Evolutionary conservation across 2,797 vertebrate species (phyloP), one percentile per base, ranked within the genome.

Genomic region (Pampus argenteus): DNA sequence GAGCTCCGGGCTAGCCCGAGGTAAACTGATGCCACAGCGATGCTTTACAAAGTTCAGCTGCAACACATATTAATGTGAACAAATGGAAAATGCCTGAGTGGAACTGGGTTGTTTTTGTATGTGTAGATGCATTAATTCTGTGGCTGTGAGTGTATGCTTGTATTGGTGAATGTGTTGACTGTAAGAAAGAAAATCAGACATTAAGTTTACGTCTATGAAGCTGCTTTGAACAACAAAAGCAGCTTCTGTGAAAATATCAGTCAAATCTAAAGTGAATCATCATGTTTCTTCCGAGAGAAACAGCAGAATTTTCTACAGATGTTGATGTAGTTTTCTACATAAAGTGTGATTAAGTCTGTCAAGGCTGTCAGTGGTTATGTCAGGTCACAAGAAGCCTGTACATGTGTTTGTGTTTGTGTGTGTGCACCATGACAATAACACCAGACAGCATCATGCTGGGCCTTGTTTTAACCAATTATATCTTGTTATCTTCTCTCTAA

Each of bases 31-130:
- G 64, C 84, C 75, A 60, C 3, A 26, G 52, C 66, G 54, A 75
- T 36, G 9, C 74, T 62, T 72, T 31, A 57, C 76, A 73, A 76
- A 78, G 69, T 79, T 86, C 74, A 88, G 56, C 78, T 23, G 67
- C 56, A 67, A 72, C 63, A 22, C 54, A 51, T 65, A 64, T 52
- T 78, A 89, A 89, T 89, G 83, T 82, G 83, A 87, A 73, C 75
- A 83, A 77, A 40, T 55, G 47, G 48, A 74, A 76, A 71, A 47
- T 17, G 61, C 26, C 42, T 7, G 3, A 63, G 67, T 38, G 64
- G n/a, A 71, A 10, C 23, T 5, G 18, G 31, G 71, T 71, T 79
- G 64, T 72, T 75, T 79, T 40, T 63, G 14, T 54, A 10, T 44
- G 29, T 22, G 51, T 34, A 22, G 4, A 18, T 20, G 34, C 14